Evolutionary conservation across 2,113 vertebrate species (phyloP).

Genomic region (Callorhinus ursinus): DNA sequence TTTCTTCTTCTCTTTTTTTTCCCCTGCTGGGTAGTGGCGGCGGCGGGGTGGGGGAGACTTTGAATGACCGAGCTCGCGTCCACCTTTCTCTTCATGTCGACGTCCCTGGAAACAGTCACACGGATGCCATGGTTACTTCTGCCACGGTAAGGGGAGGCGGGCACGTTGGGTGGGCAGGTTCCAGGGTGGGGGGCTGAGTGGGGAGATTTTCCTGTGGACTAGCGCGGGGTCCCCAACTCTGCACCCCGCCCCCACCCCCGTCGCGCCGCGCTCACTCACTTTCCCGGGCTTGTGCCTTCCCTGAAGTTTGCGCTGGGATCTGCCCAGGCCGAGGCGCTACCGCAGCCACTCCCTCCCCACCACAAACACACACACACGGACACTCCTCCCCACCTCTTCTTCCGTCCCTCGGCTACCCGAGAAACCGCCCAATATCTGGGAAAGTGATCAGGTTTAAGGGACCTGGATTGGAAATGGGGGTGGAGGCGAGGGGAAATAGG

Average conservation of each 20-base stretch:
- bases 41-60: slow-evolving; percentile 84
- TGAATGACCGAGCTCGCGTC: slow-evolving; percentile 91
- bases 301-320: slow-evolving; percentile 68
- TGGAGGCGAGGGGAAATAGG: slow-evolving; percentile 53
- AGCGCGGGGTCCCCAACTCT: background rate
- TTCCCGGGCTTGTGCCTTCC: slow-evolving; percentile 21
- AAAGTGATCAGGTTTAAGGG: slow-evolving; percentile 78
- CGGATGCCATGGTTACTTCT: slow-evolving; percentile 99
- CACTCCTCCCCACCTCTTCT: slow-evolving; percentile 10
- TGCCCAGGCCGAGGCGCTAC: background rate
- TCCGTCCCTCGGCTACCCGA: background rate
- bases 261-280: background rate
- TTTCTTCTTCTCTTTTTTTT: background rate
- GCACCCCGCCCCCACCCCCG: slow-evolving; percentile 50
- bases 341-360: background rate
- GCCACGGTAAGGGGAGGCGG: slow-evolving; percentile 93
- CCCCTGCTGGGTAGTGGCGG: slow-evolving; percentile 65
- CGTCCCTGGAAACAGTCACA: slow-evolving; percentile 93
- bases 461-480: slow-evolving; percentile 54
- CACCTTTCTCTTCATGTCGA: slow-evolving; percentile 97
- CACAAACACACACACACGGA: background rate
- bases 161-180: slow-evolving; percentile 64
- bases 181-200: background rate
- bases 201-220: background rate
- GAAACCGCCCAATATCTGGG: slow-evolving; percentile 67